Evolutionary conservation across 1,140 invertebrate genomes (phyloP), one percentile per base, ranked within the genome.

Genomic region (Papilio xuthus): DNA sequence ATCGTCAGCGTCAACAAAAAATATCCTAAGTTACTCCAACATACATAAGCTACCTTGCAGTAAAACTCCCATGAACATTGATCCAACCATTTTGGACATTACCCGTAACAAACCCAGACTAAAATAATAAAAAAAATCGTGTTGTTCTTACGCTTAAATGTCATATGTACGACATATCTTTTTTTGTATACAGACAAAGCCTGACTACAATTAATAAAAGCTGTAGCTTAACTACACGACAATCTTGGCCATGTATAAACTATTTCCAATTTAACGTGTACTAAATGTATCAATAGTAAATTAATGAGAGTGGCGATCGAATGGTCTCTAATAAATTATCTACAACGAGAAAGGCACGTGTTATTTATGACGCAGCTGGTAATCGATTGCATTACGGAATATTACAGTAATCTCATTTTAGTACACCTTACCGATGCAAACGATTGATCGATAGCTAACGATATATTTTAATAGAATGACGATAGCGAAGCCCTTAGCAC

Each of bases 281-380:
- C 72, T 56, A 56, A 53, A 75, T 50, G 47, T 75, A 75, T 75
- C 72, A 50, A 75, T 53, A n/a, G 44, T 53, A 75, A 75, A 75
- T 75, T 75, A 75, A 75, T 75, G 72, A 53, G 28, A 56, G 72
- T 32, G 47, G 44, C 44, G 72, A 75, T 75, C 44, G 53, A 76
- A 76, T 76, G 56, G 53, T 76, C 74, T 41, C 56, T 71, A 81
- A 81, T 81, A 81, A 77, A 77, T 81, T 81, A 81, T 60, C 74
- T 37, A 60, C 74, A 76, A 79, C 78, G 72, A 78, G 78, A 73
- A 79, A 77, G 79, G 81, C 84, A 80, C 81, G 80, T 80, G 84
- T 80, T 81, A 82, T 79, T 83, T 79, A 83, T 77, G 80, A 80
- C 79, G 44, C 71, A 80, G 73, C 60, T 80, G 71, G 70, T 76